Percentiles rank a stretch among this genome's conserved stretches.
phyloP scores from a whole-genome alignment of 2,797 vertebrate genomes.

The Eospalax fontanierii region DNA sequence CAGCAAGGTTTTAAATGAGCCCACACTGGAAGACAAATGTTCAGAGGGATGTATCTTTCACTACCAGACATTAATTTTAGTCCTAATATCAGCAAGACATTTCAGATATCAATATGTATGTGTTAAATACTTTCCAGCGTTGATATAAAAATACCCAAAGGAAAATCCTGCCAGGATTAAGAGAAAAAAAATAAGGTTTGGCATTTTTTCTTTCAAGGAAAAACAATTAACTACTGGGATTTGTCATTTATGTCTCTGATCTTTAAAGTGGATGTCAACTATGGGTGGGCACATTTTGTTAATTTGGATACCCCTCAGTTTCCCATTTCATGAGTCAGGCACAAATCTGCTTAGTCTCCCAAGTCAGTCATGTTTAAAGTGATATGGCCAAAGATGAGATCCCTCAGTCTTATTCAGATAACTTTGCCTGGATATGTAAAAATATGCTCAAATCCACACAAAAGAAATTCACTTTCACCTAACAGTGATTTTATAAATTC shows the following conservation, averaged over 20 bases:
- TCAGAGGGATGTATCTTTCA: not conserved
- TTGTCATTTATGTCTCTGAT: slow-evolving; percentile 21
- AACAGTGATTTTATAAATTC: not conserved
- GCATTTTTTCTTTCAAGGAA: slow-evolving; percentile 35
- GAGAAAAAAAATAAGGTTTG: not conserved
- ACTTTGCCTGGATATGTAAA: not conserved
- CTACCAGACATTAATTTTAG: not conserved
- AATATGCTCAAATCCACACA: not conserved
- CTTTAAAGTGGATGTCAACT: slow-evolving; percentile 20
- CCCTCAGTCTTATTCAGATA: not conserved
- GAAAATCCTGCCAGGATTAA: not conserved
- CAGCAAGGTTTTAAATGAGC: slow-evolving; percentile 1
- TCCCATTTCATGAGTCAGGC: not conserved
- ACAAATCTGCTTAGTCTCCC: not conserved
- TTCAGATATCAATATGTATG: not conserved
- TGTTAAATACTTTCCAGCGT: slow-evolving; percentile 1
- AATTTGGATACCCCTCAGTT: not conserved
- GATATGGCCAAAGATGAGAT: not conserved
- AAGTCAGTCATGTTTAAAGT: not conserved
- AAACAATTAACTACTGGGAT: not conserved
- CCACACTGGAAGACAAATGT: not conserved
- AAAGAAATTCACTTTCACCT: not conserved
- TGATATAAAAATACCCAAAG: not conserved
- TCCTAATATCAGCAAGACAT: not conserved
- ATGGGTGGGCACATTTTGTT: not conserved